These are phyloP conservation scores for Theonella swinhoei DNA, from an alignment of 37 sponge, comb jelly and placozoan species.

Conservation along the genomic window DNA sequence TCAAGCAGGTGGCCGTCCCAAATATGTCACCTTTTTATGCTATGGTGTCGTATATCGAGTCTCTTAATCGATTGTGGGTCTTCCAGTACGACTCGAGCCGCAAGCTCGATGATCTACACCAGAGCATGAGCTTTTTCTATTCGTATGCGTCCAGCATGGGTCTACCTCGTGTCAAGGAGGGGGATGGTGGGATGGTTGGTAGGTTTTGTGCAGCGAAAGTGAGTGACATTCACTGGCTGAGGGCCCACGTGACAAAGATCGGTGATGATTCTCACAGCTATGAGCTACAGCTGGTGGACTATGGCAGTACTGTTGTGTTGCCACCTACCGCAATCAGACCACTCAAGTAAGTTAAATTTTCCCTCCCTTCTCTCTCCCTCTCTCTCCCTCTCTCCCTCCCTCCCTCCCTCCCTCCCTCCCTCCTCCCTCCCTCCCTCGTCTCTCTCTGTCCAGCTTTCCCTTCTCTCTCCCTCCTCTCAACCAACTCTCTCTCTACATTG, in stretches of 20 bases:
- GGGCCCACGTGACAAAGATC: constrained; percentile 31
- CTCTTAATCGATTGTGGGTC: constrained; percentile 47
- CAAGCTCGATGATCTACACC: constrained; percentile 51
- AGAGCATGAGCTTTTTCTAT: constrained; percentile 57
- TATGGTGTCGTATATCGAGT: constrained; percentile 63
- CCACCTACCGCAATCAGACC: constrained; percentile 42
- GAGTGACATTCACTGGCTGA: constrained; percentile 61
- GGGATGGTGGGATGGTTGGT: constrained; percentile 5
- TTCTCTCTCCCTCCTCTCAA: not conserved
- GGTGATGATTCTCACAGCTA: constrained; percentile 21
- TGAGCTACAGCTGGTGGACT: constrained; percentile 60
- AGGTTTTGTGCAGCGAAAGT: constrained; percentile 65
- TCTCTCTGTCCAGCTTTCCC: not conserved
- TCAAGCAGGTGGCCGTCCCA: constrained; percentile 19
- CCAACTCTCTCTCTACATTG: no score
- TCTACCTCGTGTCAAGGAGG: not conserved
- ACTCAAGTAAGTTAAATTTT: constrained; percentile 31
- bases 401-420: not conserved
- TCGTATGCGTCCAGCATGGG: constrained; percentile 3
- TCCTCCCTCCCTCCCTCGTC: not conserved
- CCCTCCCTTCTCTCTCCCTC: not conserved
- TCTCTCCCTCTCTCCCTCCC: not conserved
- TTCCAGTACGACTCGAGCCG: constrained; percentile 18
- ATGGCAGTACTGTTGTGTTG: constrained; percentile 62
- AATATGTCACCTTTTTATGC: constrained; percentile 27